These are phyloP conservation scores for Congeria kusceri DNA, from an alignment of 2,888 invertebrate species.

Conservation along the genomic window DNA sequence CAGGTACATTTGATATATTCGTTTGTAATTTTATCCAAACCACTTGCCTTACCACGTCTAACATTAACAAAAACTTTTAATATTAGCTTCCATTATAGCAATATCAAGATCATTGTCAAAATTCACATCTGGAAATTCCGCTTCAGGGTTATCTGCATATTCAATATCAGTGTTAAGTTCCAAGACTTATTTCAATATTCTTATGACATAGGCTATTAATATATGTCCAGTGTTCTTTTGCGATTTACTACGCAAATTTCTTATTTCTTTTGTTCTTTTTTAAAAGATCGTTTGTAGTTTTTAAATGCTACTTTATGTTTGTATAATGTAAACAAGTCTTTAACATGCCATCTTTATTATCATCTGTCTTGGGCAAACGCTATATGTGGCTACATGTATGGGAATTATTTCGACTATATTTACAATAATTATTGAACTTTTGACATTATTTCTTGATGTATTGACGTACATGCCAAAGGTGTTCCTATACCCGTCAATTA, in stretches of 20 bases:
- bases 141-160: too few relatives aligned
- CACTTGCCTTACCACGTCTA: background rate
- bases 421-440: background rate
- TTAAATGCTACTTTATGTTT: background rate
- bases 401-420: background rate
- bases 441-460: background rate
- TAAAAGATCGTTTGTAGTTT: background rate
- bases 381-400: background rate
- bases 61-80: constrained; percentile 1
- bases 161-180: too few relatives aligned
- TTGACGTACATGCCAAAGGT: background rate
- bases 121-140: too few relatives aligned
- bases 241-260: background rate
- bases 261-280: background rate
- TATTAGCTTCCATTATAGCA: background rate
- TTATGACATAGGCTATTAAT: background rate
- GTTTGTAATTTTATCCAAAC: background rate
- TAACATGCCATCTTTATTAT: background rate
- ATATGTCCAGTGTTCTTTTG: background rate
- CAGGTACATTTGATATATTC: constrained; percentile 5
- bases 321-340: background rate
- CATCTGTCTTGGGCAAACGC: background rate
- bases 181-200: background rate
- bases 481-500: background rate
- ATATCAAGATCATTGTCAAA: too few relatives aligned